Percentiles rank a stretch among this genome's conserved stretches.
These are phyloP conservation scores for Clarias pachynema DNA, from an alignment of 2,797 vertebrate genomes.

Conservation along the genomic window DNA sequence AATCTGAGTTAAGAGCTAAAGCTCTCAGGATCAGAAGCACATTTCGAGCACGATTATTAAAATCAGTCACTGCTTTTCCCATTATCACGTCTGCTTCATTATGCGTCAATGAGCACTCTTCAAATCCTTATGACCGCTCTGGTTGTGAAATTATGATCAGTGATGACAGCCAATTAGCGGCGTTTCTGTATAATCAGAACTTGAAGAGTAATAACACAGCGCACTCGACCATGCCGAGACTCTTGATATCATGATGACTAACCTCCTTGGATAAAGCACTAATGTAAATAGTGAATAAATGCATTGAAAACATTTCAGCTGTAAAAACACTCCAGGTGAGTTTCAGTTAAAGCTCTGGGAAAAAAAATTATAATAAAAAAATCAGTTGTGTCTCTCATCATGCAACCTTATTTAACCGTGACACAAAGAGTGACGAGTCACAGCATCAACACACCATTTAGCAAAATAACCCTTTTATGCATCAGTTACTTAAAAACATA, in stretches of 20 bases:
- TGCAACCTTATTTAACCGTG: background rate
- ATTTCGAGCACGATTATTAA: background rate
- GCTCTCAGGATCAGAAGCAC: background rate
- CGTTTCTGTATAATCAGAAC: constrained; percentile 39
- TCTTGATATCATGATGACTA: constrained; percentile 44
- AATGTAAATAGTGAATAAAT: background rate
- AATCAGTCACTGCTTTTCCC: background rate
- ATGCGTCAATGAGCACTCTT: constrained; percentile 39
- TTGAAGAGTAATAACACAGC: constrained; percentile 39
- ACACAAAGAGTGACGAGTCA: background rate
- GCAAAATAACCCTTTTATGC: background rate
- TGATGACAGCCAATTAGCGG: constrained; percentile 26
- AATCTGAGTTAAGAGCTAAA: background rate
- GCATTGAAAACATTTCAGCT: background rate
- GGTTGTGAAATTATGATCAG: constrained; percentile 33
- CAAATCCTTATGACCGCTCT: constrained; percentile 26
- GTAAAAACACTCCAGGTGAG: background rate
- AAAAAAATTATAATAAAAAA: background rate
- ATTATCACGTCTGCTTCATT: constrained; percentile 21
- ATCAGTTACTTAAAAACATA: background rate
- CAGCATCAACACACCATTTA: background rate
- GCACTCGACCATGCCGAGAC: constrained; percentile 43
- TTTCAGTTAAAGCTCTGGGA: background rate
- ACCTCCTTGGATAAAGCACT: constrained; percentile 18
- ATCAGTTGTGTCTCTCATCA: background rate